Percentiles rank a stretch among this genome's conserved stretches.
These are phyloP conservation scores for Megaceryle alcyon DNA, from an alignment of 2,797 vertebrate genomes.

Conservation along the genomic window DNA sequence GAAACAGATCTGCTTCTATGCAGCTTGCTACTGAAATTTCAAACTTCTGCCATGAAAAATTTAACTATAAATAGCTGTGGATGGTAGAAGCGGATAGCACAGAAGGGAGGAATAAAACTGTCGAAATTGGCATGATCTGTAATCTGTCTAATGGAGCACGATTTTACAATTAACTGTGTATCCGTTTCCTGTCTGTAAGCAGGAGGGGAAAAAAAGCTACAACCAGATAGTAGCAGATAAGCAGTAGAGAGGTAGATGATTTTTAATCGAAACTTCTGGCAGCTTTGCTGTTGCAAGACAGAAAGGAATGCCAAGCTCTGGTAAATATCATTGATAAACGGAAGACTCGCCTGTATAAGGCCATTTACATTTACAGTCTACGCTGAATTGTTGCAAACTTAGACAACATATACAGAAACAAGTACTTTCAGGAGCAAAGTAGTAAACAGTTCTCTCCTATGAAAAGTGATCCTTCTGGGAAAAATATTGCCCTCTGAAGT, in stretches of 20 bases:
- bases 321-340: not conserved
- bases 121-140: not conserved
- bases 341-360: not conserved
- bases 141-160: slow-evolving; percentile 43
- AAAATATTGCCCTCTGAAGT: not conserved
- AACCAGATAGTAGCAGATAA: not conserved
- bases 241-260: not conserved
- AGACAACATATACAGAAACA: not conserved
- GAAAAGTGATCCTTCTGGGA: slow-evolving; percentile 27
- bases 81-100: not conserved
- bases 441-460: not conserved
- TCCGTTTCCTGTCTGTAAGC: not conserved
- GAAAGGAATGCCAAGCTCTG: not conserved
- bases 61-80: not conserved
- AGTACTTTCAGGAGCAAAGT: not conserved
- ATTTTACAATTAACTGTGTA: not conserved
- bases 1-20: not conserved
- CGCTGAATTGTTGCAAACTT: not conserved
- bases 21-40: slow-evolving; percentile 4
- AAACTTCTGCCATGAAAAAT: not conserved
- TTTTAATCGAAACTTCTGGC: not conserved
- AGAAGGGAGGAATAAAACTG: not conserved
- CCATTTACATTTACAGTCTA: not conserved
- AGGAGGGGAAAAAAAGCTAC: accelerated
- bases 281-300: not conserved